phyloP scores from a whole-genome alignment of 2,113 vertebrate species.

The Tympanuchus pallidicinctus region DNA sequence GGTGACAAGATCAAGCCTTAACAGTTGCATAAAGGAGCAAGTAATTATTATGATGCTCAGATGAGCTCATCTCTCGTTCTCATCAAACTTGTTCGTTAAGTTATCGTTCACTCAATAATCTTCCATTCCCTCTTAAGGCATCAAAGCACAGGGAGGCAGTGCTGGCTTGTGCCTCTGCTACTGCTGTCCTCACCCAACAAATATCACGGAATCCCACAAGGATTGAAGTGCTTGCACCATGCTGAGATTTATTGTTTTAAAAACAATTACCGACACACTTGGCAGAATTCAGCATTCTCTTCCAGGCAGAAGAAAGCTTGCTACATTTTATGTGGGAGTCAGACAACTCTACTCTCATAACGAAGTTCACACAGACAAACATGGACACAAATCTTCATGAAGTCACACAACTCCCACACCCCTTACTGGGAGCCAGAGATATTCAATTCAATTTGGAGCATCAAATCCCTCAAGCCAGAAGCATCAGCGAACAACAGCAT shows the following conservation, averaged over 20 bases:
- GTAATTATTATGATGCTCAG: background rate
- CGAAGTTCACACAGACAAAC: background rate
- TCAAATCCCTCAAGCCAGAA: constrained; percentile 24
- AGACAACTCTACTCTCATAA: background rate
- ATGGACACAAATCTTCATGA: background rate
- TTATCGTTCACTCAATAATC: background rate
- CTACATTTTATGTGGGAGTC: background rate
- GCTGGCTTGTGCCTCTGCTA: background rate
- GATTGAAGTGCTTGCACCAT: rapidly evolving
- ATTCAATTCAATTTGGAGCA: constrained; percentile 7
- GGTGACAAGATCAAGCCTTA: background rate
- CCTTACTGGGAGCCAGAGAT: background rate
- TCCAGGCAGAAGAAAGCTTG: background rate
- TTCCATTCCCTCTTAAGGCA: background rate
- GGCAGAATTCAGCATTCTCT: background rate
- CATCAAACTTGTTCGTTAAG: background rate
- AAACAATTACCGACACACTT: background rate
- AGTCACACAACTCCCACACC: background rate
- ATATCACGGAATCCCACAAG: rapidly evolving
- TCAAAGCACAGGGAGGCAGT: background rate
- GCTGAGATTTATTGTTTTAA: background rate
- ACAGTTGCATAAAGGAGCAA: background rate
- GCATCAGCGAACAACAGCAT: background rate
- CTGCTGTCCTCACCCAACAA: background rate
- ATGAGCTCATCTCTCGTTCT: background rate